Conservation (phyloP, 1,140 invertebrate genomes). For the Ylistrum balloti region DNA sequence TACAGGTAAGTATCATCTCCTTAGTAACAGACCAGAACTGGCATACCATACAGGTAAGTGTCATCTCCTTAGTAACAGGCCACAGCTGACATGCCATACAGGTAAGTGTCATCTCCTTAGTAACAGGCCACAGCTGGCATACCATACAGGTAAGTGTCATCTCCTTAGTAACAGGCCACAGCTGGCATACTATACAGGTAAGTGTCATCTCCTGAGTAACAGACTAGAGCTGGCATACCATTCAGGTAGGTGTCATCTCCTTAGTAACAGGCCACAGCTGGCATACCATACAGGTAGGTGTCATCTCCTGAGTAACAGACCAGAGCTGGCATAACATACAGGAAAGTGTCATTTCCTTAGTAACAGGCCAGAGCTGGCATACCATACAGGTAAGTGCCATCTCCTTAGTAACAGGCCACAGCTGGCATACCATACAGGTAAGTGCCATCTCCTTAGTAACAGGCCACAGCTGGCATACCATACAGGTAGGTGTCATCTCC, state of each 20-base stretch:
- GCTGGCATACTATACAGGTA: slow-evolving; percentile 73
- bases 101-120: too few species aligned
- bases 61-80: slow-evolving; percentile 69
- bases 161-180: slow-evolving; percentile 73
- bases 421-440: slow-evolving; percentile 59
- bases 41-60: slow-evolving; percentile 62
- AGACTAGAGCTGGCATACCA: too few species aligned
- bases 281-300: slow-evolving; percentile 69
- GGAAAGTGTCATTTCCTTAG: slow-evolving; percentile 71
- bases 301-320: too few species aligned
- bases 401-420: too few species aligned
- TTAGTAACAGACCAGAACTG: too few species aligned
- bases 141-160: slow-evolving; percentile 66
- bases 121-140: too few species aligned
- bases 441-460: slow-evolving; percentile 64
- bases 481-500: slow-evolving; percentile 27
- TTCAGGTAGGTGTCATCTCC: slow-evolving; percentile 69
- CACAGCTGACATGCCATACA: slow-evolving; percentile 78
- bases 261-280: slow-evolving; percentile 74
- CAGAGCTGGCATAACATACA: background rate
- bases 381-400: slow-evolving; percentile 60
- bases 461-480: slow-evolving; percentile 79
- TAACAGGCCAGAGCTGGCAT: slow-evolving; percentile 76
- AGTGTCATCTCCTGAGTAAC: too few species aligned
- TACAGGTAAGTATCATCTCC: slow-evolving; percentile 64